Percentiles rank a stretch among this genome's conserved stretches.
These are phyloP conservation scores for Ceyx margarethae DNA, from an alignment of 2,113 vertebrate genomes.

Conservation along the genomic window DNA sequence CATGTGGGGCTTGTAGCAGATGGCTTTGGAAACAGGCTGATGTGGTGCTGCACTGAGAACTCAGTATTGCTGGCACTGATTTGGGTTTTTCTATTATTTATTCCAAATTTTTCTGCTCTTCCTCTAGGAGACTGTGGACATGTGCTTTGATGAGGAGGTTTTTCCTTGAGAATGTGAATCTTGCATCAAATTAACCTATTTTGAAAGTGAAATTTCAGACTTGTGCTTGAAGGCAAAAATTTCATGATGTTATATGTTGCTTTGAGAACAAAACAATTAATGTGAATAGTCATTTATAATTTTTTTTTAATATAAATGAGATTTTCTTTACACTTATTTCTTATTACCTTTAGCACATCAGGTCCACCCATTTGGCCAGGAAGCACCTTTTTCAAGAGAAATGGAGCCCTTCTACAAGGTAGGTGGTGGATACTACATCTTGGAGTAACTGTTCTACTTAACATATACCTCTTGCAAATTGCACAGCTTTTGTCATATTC, in stretches of 20 bases:
- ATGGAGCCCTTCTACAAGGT: constrained; percentile 97
- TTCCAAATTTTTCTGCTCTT: background rate
- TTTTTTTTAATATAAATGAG: background rate
- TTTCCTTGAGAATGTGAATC: background rate
- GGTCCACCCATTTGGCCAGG: constrained; percentile 96
- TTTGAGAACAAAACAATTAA: background rate
- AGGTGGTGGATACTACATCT: constrained; percentile 52
- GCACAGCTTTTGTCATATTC: background rate
- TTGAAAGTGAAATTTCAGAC: constrained; percentile 5
- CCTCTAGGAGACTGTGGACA: background rate
- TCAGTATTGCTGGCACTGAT: background rate
- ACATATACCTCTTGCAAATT: background rate
- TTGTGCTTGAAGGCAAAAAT: background rate
- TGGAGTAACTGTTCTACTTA: background rate
- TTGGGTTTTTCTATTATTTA: background rate
- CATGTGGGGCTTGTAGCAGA: background rate
- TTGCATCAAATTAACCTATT: constrained; percentile 30
- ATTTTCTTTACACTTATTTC: constrained; percentile 44
- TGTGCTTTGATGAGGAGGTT: background rate
- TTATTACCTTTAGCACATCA: constrained; percentile 79
- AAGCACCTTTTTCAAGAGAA: constrained; percentile 97
- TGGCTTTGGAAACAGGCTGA: background rate
- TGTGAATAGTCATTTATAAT: background rate
- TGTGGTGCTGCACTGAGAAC: background rate
- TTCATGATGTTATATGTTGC: background rate